Evolutionary conservation across 2,888 invertebrate species (phyloP), one percentile per base, ranked within the genome.

Genomic region (Brenthis hecate): DNA sequence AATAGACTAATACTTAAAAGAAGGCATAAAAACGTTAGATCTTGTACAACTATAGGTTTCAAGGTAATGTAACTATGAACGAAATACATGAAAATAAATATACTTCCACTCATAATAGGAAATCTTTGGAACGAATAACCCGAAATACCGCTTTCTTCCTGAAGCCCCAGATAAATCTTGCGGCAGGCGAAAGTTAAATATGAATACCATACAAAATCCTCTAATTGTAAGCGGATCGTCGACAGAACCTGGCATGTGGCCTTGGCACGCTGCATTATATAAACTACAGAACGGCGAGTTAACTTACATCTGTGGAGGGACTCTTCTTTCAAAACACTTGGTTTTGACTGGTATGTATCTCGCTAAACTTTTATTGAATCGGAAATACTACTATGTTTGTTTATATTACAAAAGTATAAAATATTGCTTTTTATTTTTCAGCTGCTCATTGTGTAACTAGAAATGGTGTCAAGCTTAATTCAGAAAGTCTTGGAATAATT

Each of bases 241-340:
- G 0, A 84, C 87, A 0, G 80, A 82, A 36, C 78, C 85, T 2
- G 89, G 89, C 6, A 86, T 88, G 68, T 89, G 86, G 87, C 88
- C 89, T 0, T 89, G 89, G 88, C 89, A 89, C 73, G 82, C 77
- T 0, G 89, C 88, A 0, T 63, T 89, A 19, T 83, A 82, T 51
- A 78, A 78, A 58, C 74, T 81, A 6, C 74, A 75, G 8, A 56
- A 48, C 5, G 13, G 69, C 0, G 71, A 81, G 1, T 80, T 77
- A 13, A 28, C n/a, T 14, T 88, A 86, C 56, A 84, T 82, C 6
- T 88, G 89, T 70, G 89, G 89, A 4, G 89, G 89, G 3, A 86
- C 85, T 3, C 68, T 89, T 51, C 65, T 89, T 1, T 81, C 83
- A 0, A 81, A 81, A 58, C 78, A 73, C 28, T 65, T 78, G 3